Percentiles rank a stretch among this genome's conserved stretches.
Conservation (phyloP, 1,140 invertebrate genomes). For the Battus philenor region DNA sequence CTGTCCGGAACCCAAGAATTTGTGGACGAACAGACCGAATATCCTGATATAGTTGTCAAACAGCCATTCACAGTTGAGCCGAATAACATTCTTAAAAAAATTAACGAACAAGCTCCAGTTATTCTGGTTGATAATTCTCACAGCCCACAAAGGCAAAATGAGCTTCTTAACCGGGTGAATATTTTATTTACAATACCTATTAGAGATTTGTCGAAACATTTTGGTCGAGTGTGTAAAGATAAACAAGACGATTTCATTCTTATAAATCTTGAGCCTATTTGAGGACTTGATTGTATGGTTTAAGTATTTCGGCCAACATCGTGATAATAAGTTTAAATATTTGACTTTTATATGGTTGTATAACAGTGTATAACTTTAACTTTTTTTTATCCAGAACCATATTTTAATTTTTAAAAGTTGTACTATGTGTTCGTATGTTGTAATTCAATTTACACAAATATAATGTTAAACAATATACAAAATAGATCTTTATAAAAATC, state of each 20-base stretch:
- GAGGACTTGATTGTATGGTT: constrained; percentile 34
- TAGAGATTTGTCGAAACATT: constrained; percentile 70
- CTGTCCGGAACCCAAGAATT: constrained; percentile 55
- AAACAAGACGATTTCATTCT: constrained; percentile 44
- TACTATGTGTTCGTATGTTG: no score
- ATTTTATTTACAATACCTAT: constrained; percentile 71
- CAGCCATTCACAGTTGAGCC: constrained; percentile 36
- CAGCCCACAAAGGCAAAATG: constrained; percentile 66
- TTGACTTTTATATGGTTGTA: constrained; percentile 3
- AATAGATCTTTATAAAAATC: no score
- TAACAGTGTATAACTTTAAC: no score
- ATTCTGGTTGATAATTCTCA: constrained; percentile 32
- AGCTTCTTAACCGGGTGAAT: constrained; percentile 72
- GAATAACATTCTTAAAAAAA: not conserved
- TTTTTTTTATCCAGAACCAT: no score
- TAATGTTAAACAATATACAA: no score
- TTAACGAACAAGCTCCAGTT: constrained; percentile 21
- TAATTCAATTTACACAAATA: no score
- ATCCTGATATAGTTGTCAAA: constrained; percentile 44
- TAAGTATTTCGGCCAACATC: constrained; percentile 10
- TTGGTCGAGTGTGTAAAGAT: constrained; percentile 61
- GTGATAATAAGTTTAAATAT: constrained; percentile 11
- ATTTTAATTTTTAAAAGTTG: no score
- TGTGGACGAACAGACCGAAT: constrained; percentile 43
- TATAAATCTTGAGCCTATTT: constrained; percentile 34